Conservation (phyloP, 2,113 vertebrate species). For the Chunga burmeisteri region DNA sequence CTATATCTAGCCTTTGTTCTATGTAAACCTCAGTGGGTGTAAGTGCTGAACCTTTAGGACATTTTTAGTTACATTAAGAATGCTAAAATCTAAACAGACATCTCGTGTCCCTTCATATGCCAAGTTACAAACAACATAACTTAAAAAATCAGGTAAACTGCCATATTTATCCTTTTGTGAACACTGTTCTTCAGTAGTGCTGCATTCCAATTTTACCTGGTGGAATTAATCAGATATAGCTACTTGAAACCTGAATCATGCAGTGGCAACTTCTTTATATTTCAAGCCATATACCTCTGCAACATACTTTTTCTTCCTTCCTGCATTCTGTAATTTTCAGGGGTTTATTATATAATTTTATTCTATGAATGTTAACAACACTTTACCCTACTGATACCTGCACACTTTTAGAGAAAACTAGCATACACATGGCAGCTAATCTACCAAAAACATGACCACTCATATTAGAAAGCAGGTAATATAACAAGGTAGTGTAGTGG, state of each 20-base stretch:
- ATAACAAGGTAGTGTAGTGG: accelerated
- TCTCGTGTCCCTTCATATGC: neutral
- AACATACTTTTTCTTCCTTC: neutral
- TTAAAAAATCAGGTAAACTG: neutral
- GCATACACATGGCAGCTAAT: neutral
- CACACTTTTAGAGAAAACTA: neutral
- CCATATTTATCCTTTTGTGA: neutral
- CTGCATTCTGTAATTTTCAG: neutral
- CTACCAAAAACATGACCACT: neutral
- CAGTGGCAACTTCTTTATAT: neutral
- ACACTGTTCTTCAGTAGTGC: neutral
- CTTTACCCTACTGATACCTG: neutral
- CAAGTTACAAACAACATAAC: neutral
- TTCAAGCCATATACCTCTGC: neutral
- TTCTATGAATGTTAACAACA: neutral
- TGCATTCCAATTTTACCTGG: neutral
- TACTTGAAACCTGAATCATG: neutral
- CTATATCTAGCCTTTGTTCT: neutral
- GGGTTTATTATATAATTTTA: neutral
- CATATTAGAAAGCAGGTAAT: neutral
- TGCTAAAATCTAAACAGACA: neutral
- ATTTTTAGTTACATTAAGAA: neutral
- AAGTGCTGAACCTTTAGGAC: neutral
- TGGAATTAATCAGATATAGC: neutral
- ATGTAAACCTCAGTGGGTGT: neutral